Conservation (phyloP, 2,888 invertebrate species). For the Allacma fusca region DNA sequence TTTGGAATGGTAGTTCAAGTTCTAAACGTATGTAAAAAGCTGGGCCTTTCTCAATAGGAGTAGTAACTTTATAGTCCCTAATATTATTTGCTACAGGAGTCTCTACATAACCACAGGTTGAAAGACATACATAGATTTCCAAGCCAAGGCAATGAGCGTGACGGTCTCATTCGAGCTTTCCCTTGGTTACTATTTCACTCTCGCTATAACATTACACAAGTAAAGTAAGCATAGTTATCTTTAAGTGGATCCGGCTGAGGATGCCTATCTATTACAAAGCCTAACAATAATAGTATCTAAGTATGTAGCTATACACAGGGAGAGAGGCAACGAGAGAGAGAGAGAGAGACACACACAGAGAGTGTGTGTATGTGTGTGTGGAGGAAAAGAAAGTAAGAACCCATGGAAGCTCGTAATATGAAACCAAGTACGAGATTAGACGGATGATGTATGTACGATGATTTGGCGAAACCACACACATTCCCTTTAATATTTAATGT, state of each 20-base stretch:
- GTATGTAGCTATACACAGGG: too few relatives aligned
- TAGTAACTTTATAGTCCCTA: too few relatives aligned
- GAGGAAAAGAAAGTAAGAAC: conserved; percentile 19
- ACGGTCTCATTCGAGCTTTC: conserved; percentile 32
- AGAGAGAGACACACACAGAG: background rate
- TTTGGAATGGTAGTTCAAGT: too few relatives aligned
- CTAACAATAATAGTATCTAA: background rate
- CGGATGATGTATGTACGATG: conserved; percentile 60
- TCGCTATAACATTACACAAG: conserved; percentile 1
- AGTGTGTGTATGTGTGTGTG: background rate
- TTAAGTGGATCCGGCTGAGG: too few relatives aligned
- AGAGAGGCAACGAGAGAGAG: background rate
- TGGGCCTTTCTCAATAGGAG: too few relatives aligned
- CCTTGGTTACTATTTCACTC: conserved; percentile 32
- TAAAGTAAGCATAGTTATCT: background rate
- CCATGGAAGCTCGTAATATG: conserved; percentile 44
- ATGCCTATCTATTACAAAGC: background rate
- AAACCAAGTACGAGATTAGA: conserved; percentile 52
- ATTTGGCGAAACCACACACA: conserved; percentile 60
- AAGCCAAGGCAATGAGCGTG: conserved; percentile 31
- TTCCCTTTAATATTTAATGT: conserved; percentile 60
- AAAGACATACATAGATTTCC: conserved; percentile 19
- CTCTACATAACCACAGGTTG: background rate
- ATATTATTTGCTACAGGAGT: too few relatives aligned
- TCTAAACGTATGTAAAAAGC: too few relatives aligned